Evolutionary conservation across 1,140 invertebrate genomes (phyloP).

Genomic region (Maconellicoccus hirsutus): DNA sequence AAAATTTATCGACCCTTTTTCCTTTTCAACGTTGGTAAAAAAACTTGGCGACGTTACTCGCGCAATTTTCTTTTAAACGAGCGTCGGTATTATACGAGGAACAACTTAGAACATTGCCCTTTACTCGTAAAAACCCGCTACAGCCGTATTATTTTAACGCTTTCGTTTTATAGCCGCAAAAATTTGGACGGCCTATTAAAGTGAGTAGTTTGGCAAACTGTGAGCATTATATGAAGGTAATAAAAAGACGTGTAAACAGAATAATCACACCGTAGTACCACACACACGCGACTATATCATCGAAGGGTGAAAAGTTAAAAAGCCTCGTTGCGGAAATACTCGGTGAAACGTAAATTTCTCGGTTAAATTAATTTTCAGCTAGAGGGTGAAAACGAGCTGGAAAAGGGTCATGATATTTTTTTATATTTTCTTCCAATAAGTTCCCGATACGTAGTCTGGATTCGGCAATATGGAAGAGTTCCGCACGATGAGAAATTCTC

Average conservation of each 20-base stretch:
- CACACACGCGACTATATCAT: neutral
- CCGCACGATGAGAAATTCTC: no score
- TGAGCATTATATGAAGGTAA: neutral
- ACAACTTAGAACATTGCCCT: neutral
- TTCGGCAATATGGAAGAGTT: no score
- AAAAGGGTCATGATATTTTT: no score
- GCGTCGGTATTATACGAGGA: neutral
- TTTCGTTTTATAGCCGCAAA: constrained; percentile 8
- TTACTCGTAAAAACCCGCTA: neutral
- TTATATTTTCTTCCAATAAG: no score
- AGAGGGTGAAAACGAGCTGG: neutral
- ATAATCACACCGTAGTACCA: neutral
- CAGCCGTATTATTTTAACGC: neutral
- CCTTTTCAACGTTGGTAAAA: neutral
- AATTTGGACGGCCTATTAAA: constrained; percentile 8
- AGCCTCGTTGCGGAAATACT: neutral
- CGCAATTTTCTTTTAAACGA: no score
- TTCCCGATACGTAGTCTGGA: no score
- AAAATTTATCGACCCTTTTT: constrained; percentile 9
- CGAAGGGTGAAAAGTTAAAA: neutral
- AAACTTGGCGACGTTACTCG: neutral
- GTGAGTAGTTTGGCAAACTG: constrained; percentile 3
- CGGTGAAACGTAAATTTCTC: neutral
- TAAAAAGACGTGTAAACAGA: constrained; percentile 9
- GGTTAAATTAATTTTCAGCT: neutral